Evolutionary conservation across 1,140 invertebrate species (phyloP), one percentile per base, ranked within the genome.

Genomic region (Tetranychus cinnabarinus): DNA sequence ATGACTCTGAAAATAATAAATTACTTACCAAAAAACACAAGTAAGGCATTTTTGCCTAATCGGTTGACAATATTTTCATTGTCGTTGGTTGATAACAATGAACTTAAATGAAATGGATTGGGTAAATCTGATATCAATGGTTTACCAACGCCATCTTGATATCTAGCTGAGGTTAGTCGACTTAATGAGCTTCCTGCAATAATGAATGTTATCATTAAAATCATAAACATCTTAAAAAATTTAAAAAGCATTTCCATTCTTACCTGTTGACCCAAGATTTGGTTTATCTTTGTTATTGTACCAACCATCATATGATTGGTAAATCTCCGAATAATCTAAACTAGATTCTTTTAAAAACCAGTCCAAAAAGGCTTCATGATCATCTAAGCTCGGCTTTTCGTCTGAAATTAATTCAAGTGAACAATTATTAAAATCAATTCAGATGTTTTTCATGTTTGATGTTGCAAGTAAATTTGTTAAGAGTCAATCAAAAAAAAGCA

Each of bases 231-330:
- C 23, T 23, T 23, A 23, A 23, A 23, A 23, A 23, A 23, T 23
- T 23, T 23, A 23, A 23, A 23, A 23, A 23, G 23, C 23, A 23
- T 23, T 0, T 23, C 23, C 23, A 33, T 3, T 65, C 67, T 69
- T 69, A 79, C 80, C 77, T 31, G 78, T 73, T 50, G 78, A 75
- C 10, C 81, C 81, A 60, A 75, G 71, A 48, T 75, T 71, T 3
- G 78, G 77, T 64, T 72, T 72, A 3, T 74, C 77, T n/a, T 78
- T 61, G 66, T 82, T 82, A 66, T 82, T 82, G 68, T 77, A 81
- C 73, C 75, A 82, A 12, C 81, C 81, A 69, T 82, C 80, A 68
- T 59, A 66, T n/a, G 59, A 59, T 59, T 66, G 39, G 39, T 42
- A 42, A 42, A 42, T 10, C 5, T 42, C 39, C 5, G 39, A 42